Base-by-base conservation (phyloP, 2,888 invertebrate genomes). In the Tetramorium bicarinatum region DNA sequence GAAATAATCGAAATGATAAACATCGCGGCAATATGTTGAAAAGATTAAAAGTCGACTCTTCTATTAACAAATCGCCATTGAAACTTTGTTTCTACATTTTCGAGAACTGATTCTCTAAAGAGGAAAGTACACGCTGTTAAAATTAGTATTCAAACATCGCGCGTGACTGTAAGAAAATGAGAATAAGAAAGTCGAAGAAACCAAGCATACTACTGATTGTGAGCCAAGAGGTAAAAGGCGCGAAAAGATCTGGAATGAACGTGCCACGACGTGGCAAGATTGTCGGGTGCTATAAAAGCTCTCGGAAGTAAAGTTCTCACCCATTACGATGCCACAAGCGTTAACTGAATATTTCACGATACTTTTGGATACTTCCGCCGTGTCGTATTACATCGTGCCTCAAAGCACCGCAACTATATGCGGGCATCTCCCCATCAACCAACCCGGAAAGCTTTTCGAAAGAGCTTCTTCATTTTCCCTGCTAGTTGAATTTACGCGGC, bases 291-390 rank as follows among this genome's bases (percentile, higher is more conserved):
- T 75, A 75, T 71, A 75, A 79, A 86, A 85, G 84, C 74, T 54
- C 83, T 71, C 21, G 82, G 76, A 88, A 85, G 76, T 87, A 85
- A 87, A 89, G 88, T 90, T 87, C 85, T 82, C 80, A 29, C 67
- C 85, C 52, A 90, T 91, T 91, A 91, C 83, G 86, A 88, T 84
- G 81, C 76, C 85, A 77, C 80, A 67, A 80, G 84, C 83, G 87
- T 85, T 90, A 89, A 90, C 82, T 91, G 89, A 91, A 91, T 91
- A 90, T 91, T 91, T 91, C 85, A 91, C 76, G 77, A 87, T 90
- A 90, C 87, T 89, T 89, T 88, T 72, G 82, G 84, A 84, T 69
- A 75, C 80, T 66, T 47, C 59, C 41, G 71, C 38, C 67, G 82
- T 72, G 71, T 83, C 86, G 86, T 61, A 82, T 89, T 87, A 84